Evolutionary conservation across 2,113 vertebrate species (phyloP).

Genomic region (Sturnira hondurensis): DNA sequence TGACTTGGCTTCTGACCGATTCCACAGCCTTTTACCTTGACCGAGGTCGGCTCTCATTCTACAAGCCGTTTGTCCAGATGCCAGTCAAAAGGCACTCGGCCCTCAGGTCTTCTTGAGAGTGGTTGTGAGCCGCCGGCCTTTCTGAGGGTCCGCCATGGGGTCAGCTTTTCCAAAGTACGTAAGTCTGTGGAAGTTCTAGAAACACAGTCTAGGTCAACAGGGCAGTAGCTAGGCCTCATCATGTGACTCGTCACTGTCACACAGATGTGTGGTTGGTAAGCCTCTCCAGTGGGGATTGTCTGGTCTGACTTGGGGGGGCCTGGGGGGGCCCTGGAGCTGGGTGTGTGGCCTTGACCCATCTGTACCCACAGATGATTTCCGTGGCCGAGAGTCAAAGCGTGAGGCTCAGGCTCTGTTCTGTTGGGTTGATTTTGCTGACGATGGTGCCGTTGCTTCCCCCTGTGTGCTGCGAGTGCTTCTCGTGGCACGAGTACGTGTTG

Average conservation of each 20-base stretch:
- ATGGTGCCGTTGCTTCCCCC: not conserved
- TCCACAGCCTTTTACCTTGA: not conserved
- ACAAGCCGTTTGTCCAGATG: not conserved
- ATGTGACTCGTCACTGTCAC: not conserved
- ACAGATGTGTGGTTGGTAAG: not conserved
- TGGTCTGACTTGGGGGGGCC: not conserved
- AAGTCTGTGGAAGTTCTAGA: not conserved
- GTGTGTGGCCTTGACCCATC: not conserved
- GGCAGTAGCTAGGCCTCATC: not conserved
- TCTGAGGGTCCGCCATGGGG: not conserved
- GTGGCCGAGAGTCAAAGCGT: not conserved
- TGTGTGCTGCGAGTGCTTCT: not conserved
- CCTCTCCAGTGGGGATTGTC: not conserved
- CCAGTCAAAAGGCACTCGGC: not conserved
- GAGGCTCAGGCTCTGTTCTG: not conserved
- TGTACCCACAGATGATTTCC: not conserved
- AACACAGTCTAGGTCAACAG: not conserved
- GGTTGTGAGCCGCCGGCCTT: not conserved
- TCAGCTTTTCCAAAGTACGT: not conserved
- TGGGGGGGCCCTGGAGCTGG: not conserved
- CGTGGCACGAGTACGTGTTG: not conserved
- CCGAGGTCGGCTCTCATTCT: not conserved
- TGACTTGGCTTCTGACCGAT: slow-evolving; percentile 22
- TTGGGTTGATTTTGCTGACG: not conserved
- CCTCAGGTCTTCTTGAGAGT: not conserved